These are phyloP conservation scores for Hoplostethus atlanticus DNA, from an alignment of 2,797 vertebrate species.

Conservation along the genomic window DNA sequence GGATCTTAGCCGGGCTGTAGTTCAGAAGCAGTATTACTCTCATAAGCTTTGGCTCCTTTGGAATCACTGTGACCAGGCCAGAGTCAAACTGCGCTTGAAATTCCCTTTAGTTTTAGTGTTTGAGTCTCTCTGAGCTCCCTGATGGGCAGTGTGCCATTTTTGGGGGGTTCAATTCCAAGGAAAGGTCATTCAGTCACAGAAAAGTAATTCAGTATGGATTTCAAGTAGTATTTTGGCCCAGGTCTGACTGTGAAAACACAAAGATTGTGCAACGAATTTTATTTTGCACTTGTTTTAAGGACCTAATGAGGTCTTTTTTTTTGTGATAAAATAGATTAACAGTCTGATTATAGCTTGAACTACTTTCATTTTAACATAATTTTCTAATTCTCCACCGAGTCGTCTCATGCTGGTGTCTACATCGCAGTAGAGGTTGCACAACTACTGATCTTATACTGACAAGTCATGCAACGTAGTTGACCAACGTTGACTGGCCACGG, in stretches of 20 bases:
- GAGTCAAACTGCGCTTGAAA: constrained; percentile 27
- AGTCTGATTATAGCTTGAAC: constrained; percentile 35
- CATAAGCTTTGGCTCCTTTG: background rate
- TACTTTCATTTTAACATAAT: constrained; percentile 30
- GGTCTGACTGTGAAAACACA: constrained; percentile 28
- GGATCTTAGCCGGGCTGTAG: background rate
- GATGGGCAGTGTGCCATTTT: background rate
- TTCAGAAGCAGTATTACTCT: background rate
- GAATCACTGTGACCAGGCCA: constrained; percentile 12
- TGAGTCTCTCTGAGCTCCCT: background rate
- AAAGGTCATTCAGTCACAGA: background rate
- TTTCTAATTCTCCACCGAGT: background rate
- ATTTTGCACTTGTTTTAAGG: constrained; percentile 48
- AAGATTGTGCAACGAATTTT: constrained; percentile 17
- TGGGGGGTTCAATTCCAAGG: background rate
- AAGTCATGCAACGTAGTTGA: background rate
- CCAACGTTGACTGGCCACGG: background rate
- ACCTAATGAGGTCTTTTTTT: constrained; percentile 31
- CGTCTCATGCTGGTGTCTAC: no score
- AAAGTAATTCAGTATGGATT: constrained; percentile 8
- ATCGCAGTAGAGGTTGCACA: constrained; percentile 12
- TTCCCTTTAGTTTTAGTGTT: background rate
- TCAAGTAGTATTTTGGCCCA: constrained; percentile 22
- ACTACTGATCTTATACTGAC: background rate
- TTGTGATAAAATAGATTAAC: constrained; percentile 33